Evolutionary conservation across 2,797 vertebrate genomes (phyloP), one percentile per base, ranked within the genome.

Genomic region (Cyclura pinguis): DNA sequence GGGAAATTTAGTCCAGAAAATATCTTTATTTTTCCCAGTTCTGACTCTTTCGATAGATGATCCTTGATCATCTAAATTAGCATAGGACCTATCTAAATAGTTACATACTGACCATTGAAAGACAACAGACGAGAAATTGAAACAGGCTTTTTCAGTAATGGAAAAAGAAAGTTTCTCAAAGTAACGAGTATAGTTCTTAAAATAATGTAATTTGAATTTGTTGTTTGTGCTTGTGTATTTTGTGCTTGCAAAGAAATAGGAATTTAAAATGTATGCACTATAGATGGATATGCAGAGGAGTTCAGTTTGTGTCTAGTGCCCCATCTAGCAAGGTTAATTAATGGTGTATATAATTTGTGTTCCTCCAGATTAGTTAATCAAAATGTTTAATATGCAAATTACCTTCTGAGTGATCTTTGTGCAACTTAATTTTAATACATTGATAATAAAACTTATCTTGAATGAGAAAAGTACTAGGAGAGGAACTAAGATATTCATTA

Each of bases 401-500:
- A 81, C 90, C 93, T 92, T 90, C 91, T 92, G 27, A 82, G 74
- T 85, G 77, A 93, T 89, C 86, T 92, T 73, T 57, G 9, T 81
- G 83, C 76, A 74, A 81, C 89, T 93, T 94, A 29, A 93, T 93
- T 94, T 93, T 89, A 83, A 9, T 87, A 93, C 78, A 52, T 93
- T 94, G 88, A 80, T 83, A 22, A 85, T 83, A 89, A 94, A 88
- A 89, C 80, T 94, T 93, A 38, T 85, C 50, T 89, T 80, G 84
- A 89, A 93, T 82, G 73, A 91, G 89, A 93, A 76, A 14, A 86
- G 64, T 47, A 91, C 88, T 90, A 82, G 74, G 90, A 93, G 86
- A 92, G 88, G 88, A 93, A 90, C 80, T 1, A 88, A 73, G 87
- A 82, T 89, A 82, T 91, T 95, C 80, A 81, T 91, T 96, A 94